phyloP scores from a whole-genome alignment of 1,140 invertebrate genomes.

The Nasonia giraulti region DNA sequence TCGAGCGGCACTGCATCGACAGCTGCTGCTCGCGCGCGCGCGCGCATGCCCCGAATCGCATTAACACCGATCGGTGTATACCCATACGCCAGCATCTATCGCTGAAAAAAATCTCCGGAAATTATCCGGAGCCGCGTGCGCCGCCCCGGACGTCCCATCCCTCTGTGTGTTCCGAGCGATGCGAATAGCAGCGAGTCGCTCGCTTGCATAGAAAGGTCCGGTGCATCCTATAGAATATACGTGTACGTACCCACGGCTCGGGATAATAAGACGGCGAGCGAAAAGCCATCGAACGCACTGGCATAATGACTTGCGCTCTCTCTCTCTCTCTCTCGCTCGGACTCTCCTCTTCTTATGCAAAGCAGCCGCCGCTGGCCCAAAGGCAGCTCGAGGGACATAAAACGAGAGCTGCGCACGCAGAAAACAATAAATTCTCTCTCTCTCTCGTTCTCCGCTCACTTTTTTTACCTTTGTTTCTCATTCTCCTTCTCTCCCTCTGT shows the following conservation, averaged over 20 bases:
- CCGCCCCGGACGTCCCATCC: slow-evolving; percentile 1
- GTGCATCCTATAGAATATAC: background rate
- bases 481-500: background rate
- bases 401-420: slow-evolving; percentile 36
- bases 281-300: slow-evolving; percentile 46
- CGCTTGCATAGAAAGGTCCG: background rate
- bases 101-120: background rate
- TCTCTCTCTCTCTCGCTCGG: background rate
- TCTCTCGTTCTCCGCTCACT: background rate
- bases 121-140: background rate
- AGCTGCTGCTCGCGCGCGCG: background rate
- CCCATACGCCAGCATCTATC: background rate
- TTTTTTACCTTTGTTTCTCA: background rate
- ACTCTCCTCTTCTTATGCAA: slow-evolving; percentile 45
- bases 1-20: background rate
- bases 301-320: slow-evolving; percentile 45
- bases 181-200: no score
- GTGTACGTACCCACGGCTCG: background rate
- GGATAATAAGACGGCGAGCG: slow-evolving; percentile 27
- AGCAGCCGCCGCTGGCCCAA: slow-evolving; percentile 38
- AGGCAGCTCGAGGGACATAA: slow-evolving; percentile 33
- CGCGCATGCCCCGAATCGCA: background rate
- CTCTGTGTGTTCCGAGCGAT: no score
- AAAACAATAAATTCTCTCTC: slow-evolving; percentile 50
- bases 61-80: background rate